Percentiles rank a stretch among this genome's conserved stretches.
phyloP scores from a whole-genome alignment of 2,113 vertebrate species.

The Ptilonorhynchus violaceus region DNA sequence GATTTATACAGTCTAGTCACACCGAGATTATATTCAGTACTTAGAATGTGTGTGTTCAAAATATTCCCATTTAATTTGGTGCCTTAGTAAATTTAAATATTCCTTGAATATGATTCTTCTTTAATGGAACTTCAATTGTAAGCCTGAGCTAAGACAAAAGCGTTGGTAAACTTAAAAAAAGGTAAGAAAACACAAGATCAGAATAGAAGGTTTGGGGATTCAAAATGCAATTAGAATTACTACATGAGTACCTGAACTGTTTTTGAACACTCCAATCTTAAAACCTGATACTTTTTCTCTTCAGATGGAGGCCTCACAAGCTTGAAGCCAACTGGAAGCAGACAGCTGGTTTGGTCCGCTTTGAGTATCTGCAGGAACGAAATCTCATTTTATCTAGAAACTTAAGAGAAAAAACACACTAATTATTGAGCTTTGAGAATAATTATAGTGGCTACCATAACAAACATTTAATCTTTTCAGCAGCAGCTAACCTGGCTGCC shows the following conservation, averaged over 20 bases:
- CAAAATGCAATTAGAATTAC: background rate
- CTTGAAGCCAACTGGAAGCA: background rate
- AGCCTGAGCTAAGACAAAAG: background rate
- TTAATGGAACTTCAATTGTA: background rate
- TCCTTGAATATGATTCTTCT: background rate
- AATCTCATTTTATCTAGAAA: background rate
- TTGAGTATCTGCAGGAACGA: background rate
- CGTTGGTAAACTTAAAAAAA: background rate
- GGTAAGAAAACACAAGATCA: background rate
- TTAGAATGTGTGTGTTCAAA: background rate
- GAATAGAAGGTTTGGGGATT: background rate
- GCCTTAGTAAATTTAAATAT: background rate
- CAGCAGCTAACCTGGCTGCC: background rate
- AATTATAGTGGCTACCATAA: background rate
- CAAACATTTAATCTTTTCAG: background rate
- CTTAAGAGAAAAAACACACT: background rate
- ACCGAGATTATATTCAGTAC: background rate
- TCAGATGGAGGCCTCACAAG: background rate
- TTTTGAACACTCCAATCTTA: background rate
- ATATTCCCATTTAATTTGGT: background rate
- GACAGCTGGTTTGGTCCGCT: background rate
- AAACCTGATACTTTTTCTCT: background rate
- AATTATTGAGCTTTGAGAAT: background rate
- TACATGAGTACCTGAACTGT: background rate
- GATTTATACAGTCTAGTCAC: background rate